phyloP scores from a whole-genome alignment of 1,140 invertebrate genomes.

The Chelonus insularis region DNA sequence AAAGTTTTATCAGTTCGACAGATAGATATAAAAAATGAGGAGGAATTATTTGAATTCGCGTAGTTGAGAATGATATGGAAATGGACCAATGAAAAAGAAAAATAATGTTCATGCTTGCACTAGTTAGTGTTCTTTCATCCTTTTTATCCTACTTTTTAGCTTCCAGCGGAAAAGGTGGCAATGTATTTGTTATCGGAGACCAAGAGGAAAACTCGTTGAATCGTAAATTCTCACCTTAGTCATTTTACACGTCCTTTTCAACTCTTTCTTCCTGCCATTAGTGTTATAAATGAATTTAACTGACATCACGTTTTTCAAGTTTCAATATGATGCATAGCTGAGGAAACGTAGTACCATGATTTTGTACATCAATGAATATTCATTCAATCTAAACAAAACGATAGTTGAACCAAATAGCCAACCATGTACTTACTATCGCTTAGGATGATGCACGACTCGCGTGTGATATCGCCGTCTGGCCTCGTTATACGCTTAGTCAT shows the following conservation, averaged over 20 bases:
- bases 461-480: conserved; percentile 33
- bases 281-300: conserved; percentile 29
- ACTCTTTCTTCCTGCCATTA: conserved; percentile 24
- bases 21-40: background rate
- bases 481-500: background rate
- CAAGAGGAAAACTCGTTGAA: conserved; percentile 21
- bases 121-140: background rate
- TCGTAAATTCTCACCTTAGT: conserved; percentile 27
- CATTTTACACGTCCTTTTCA: conserved; percentile 12
- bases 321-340: conserved; percentile 24
- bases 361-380: conserved; percentile 48
- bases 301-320: conserved; percentile 28
- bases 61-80: background rate
- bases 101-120: background rate
- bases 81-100: background rate
- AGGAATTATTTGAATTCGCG: background rate
- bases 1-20: background rate
- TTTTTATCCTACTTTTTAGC: background rate
- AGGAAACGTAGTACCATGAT: conserved; percentile 43
- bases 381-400: conserved; percentile 35
- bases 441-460: conserved; percentile 49
- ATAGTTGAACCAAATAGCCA: conserved; percentile 24
- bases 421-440: conserved; percentile 45
- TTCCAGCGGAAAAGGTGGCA: background rate
- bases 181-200: conserved; percentile 18